Evolutionary conservation across 2,888 invertebrate genomes (phyloP).

Genomic region (Xanthia icteritia): DNA sequence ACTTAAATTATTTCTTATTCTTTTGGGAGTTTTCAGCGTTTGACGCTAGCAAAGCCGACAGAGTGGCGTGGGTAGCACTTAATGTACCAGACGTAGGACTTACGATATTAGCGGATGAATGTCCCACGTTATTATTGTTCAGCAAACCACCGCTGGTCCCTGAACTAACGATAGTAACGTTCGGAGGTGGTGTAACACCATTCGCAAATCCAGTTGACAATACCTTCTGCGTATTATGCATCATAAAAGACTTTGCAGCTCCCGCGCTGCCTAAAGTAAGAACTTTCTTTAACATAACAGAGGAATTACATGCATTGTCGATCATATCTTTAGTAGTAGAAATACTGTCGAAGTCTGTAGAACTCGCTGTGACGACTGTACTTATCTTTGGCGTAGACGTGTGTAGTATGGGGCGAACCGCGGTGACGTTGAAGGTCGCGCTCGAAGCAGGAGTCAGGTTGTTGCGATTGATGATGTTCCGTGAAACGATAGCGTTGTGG

Average conservation of each 20-base stretch:
- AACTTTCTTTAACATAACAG: conserved; percentile 89
- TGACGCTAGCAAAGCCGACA: conserved; percentile 85
- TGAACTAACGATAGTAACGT: conserved; percentile 88
- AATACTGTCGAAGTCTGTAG: conserved; percentile 84
- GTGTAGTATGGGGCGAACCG: conserved; percentile 81
- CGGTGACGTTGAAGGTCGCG: conserved; percentile 83
- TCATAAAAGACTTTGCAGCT: conserved; percentile 87
- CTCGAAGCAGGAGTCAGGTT: conserved; percentile 79
- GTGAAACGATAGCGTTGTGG: conserved; percentile 88
- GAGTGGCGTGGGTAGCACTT: conserved; percentile 88
- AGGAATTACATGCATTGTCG: conserved; percentile 88
- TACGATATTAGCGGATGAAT: conserved; percentile 76
- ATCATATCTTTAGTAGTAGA: conserved; percentile 89
- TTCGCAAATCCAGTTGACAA: conserved; percentile 87
- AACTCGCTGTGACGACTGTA: conserved; percentile 78
- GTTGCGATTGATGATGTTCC: conserved; percentile 85
- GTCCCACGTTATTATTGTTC: conserved; percentile 74
- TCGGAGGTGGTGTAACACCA: conserved; percentile 85
- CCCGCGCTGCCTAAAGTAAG: conserved; percentile 87
- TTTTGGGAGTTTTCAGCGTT: conserved; percentile 68
- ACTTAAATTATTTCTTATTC: conserved; percentile 63
- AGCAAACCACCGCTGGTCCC: conserved; percentile 80
- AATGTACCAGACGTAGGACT: conserved; percentile 84
- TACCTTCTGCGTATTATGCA: conserved; percentile 89
- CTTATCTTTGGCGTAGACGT: conserved; percentile 83